Evolutionary conservation across 1,140 invertebrate genomes (phyloP).

Genomic region (Caenorhabditis briggsae): DNA sequence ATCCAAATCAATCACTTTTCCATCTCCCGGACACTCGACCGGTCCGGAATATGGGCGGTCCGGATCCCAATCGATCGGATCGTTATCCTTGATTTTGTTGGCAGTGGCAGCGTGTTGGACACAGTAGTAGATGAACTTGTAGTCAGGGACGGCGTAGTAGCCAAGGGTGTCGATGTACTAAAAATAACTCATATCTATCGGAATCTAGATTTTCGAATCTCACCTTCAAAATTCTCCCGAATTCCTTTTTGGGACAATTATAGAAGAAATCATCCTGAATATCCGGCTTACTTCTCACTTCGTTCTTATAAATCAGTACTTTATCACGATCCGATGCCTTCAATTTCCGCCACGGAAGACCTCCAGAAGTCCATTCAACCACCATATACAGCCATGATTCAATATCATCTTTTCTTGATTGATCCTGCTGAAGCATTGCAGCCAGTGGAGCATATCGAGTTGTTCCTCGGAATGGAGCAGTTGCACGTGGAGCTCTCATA

Average conservation of each 20-base stretch:
- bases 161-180: constrained; percentile 59
- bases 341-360: constrained; percentile 63
- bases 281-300: constrained; percentile 24
- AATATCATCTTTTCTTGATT: constrained; percentile 64
- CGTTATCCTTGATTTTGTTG: constrained; percentile 33
- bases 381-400: constrained; percentile 66
- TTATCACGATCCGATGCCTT: constrained; percentile 62
- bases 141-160: constrained; percentile 64
- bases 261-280: constrained; percentile 58
- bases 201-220: not conserved
- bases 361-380: constrained; percentile 66
- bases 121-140: constrained; percentile 62
- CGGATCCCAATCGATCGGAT: constrained; percentile 63
- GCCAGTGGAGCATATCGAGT: constrained; percentile 63
- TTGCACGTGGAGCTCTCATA: not conserved
- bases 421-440: constrained; percentile 59
- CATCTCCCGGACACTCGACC: constrained; percentile 35
- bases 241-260: constrained; percentile 61
- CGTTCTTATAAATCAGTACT: constrained; percentile 58
- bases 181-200: no score
- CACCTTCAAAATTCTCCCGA: constrained; percentile 56
- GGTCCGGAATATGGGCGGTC: constrained; percentile 42
- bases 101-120: constrained; percentile 61
- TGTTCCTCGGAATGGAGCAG: constrained; percentile 63
- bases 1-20: constrained; percentile 36